A percentile compares a stretch with the other conserved stretches of the same genome.
These are phyloP conservation scores for Drosophila sulfurigaster DNA, from an alignment of 1,140 invertebrate species.

Conservation along the genomic window DNA sequence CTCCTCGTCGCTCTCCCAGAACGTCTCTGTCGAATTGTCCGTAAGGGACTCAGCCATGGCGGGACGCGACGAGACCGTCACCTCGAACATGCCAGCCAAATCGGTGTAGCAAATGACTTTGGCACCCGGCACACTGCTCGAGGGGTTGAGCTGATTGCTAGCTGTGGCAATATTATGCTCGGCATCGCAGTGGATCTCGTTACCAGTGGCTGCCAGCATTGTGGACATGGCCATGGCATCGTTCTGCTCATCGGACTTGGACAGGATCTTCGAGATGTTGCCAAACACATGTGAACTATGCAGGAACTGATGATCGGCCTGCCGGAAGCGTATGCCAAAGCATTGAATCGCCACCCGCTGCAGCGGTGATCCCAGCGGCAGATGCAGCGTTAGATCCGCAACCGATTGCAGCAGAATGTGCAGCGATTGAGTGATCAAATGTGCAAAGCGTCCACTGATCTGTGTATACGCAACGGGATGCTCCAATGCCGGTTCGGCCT, in stretches of 20 bases:
- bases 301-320: conserved; percentile 96
- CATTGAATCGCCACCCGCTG: conserved; percentile 97
- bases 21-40: conserved; percentile 98
- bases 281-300: conserved; percentile 97
- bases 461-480: conserved; percentile 93
- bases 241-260: conserved; percentile 93
- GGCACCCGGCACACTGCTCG: conserved; percentile 49
- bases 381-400: conserved; percentile 95
- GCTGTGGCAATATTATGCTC: conserved; percentile 60
- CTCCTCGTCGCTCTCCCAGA: conserved; percentile 99
- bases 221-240: conserved; percentile 83
- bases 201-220: conserved; percentile 26
- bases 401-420: conserved; percentile 96
- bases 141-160: conserved; percentile 31
- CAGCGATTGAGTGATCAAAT: conserved; percentile 92
- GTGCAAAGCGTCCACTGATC: conserved; percentile 92
- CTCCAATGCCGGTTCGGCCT: conserved; percentile 88
- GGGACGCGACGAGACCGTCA: conserved; percentile 94
- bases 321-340: conserved; percentile 95
- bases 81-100: conserved; percentile 79
- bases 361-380: conserved; percentile 94
- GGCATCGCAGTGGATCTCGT: conserved; percentile 55
- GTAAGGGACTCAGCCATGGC: conserved; percentile 97
- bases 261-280: conserved; percentile 98
- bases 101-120: conserved; percentile 72